Evolutionary conservation across 1,140 invertebrate genomes (phyloP).

Genomic region (Phymastichus coffea): DNA sequence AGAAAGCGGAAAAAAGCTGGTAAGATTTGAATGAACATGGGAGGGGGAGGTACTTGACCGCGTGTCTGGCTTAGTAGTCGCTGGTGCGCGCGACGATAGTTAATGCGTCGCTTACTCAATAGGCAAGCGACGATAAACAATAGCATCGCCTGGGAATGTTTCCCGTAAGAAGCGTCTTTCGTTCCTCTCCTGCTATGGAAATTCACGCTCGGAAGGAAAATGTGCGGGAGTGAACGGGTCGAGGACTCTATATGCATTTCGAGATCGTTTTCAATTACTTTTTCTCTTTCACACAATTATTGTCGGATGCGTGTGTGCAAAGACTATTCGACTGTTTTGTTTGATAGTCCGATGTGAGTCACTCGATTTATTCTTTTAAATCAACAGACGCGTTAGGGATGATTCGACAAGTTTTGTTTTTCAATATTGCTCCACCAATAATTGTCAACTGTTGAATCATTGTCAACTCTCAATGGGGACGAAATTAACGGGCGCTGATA

Average conservation of each 20-base stretch:
- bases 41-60: conserved; percentile 21
- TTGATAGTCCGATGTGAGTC: too few species aligned
- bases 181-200: conserved; percentile 42
- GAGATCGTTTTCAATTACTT: background rate
- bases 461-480: too few species aligned
- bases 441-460: too few species aligned
- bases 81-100: conserved; percentile 32
- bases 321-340: too few species aligned
- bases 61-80: conserved; percentile 34
- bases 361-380: too few species aligned
- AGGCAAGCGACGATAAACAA: conserved; percentile 41
- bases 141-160: conserved; percentile 50
- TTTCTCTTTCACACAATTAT: conserved; percentile 22
- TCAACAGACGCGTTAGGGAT: too few species aligned
- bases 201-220: conserved; percentile 33
- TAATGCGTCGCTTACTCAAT: conserved; percentile 38
- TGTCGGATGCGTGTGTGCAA: background rate
- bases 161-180: conserved; percentile 47
- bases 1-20: conserved; percentile 19
- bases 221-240: conserved; percentile 27
- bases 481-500: too few species aligned
- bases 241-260: conserved; percentile 31
- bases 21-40: conserved; percentile 32
- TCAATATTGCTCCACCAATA: too few species aligned
- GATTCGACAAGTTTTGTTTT: too few species aligned